Conservation (phyloP, 1,140 invertebrate species). For the Ptiloglossa arizonensis region DNA sequence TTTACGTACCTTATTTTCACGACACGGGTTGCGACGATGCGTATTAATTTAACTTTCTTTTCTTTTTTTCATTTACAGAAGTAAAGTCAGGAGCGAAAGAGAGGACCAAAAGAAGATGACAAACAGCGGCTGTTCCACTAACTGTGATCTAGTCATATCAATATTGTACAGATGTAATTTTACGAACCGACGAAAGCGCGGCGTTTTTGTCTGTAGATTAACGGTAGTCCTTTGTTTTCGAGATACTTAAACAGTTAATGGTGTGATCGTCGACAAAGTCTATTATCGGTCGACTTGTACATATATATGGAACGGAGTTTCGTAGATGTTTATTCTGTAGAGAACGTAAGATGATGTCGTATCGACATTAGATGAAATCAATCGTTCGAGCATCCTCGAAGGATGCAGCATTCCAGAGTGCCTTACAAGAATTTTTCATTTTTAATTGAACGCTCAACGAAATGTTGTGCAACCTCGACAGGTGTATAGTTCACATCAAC, state of each 20-base stretch:
- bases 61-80: slow-evolving; percentile 70
- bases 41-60: slow-evolving; percentile 16
- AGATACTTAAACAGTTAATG: not conserved
- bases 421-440: not conserved
- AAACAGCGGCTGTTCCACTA: slow-evolving; percentile 67
- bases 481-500: not conserved
- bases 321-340: not conserved
- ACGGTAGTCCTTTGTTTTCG: not conserved
- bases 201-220: not conserved
- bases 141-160: slow-evolving; percentile 79
- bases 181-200: not conserved
- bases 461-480: not conserved
- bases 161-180: slow-evolving; percentile 42
- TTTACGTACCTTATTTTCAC: no score
- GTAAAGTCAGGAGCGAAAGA: slow-evolving; percentile 14
- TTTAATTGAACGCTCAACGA: not conserved
- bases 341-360: slow-evolving; percentile 19
- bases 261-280: not conserved
- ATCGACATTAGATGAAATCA: slow-evolving; percentile 23
- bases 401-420: slow-evolving; percentile 44
- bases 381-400: slow-evolving; percentile 39
- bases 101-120: slow-evolving; percentile 39
- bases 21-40: no score
- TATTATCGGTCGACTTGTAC: not conserved
- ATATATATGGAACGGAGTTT: slow-evolving; percentile 6